Evolutionary conservation across 2,113 vertebrate genomes (phyloP).

Genomic region (Telmatochromis brichardi): DNA sequence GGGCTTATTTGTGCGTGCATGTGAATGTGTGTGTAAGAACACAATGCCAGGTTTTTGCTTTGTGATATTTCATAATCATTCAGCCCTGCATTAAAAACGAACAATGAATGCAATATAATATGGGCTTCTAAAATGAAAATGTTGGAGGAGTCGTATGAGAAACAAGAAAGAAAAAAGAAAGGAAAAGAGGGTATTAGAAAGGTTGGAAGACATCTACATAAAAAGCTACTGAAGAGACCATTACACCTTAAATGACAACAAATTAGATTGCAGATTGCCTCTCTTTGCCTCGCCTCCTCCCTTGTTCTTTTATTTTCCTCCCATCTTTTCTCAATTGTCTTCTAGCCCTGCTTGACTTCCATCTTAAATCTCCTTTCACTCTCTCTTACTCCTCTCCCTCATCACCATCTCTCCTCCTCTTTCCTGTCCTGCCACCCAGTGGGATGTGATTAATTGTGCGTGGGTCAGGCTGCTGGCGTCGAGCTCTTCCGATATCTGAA

Average conservation of each 20-base stretch:
- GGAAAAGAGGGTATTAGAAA: background rate
- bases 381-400: background rate
- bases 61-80: background rate
- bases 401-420: constrained; percentile 9
- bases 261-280: constrained; percentile 49
- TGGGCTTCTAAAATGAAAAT: background rate
- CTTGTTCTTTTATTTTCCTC: background rate
- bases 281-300: background rate
- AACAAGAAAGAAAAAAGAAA: background rate
- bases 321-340: constrained; percentile 12
- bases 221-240: constrained; percentile 41
- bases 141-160: background rate
- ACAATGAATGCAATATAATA: background rate
- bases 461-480: constrained; percentile 36
- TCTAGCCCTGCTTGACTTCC: constrained; percentile 5
- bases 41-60: background rate
- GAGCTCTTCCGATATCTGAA: constrained; percentile 12
- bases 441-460: constrained; percentile 62
- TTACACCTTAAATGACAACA: constrained; percentile 59
- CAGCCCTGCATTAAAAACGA: background rate
- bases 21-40: background rate
- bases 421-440: constrained; percentile 33
- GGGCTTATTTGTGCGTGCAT: background rate
- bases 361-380: background rate
- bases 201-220: background rate